Evolutionary conservation across 2,113 vertebrate genomes (phyloP), one percentile per base, ranked within the genome.

Genomic region (Oryzias melastigma): DNA sequence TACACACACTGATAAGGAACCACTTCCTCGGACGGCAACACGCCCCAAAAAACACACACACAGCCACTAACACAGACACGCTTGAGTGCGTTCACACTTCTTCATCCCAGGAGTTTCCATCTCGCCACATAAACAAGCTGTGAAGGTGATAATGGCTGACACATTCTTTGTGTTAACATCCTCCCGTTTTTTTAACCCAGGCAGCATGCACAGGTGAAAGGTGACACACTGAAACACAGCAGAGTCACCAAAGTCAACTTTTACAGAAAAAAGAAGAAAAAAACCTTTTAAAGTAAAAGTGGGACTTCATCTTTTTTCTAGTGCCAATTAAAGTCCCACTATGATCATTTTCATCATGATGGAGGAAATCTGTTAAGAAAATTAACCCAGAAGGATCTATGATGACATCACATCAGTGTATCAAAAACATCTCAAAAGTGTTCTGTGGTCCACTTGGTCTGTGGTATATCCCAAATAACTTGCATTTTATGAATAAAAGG

Each of bases 1-100:
- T 41, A 49, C 55, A 58, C 52, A 58, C 65, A 25, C 71, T 64
- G 80, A 89, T 84, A 86, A 82, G 68, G 29, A 68, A 51, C 52
- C 55, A 81, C 75, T 82, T 85, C 78, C 85, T 81, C 51, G 62
- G 25, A 68, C 14, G 55, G 49, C 25, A 42, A 41, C 71, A 66
- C 18, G 14, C 42, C 22, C 56, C 14, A 15, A 16, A 46, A 62
- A 47, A 52, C 29, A 1, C 61, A 8, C 56, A 52, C 51, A 29
- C 48, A 56, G 20, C 35, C 8, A 35, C 35, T 12, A 3, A 56
- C 45, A 44, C 17, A 19, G 13, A n/a, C 50, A 47, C 46, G 41
- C 16, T 16, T 22, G 18, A 52, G 57, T 48, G 62, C 22, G 45
- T 68, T 79, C 61, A 55, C 68, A 71, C 50, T 5, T 55, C 40